These are phyloP conservation scores for Drosophila neotestacea DNA, from an alignment of 2,888 invertebrate genomes.

Conservation along the genomic window DNA sequence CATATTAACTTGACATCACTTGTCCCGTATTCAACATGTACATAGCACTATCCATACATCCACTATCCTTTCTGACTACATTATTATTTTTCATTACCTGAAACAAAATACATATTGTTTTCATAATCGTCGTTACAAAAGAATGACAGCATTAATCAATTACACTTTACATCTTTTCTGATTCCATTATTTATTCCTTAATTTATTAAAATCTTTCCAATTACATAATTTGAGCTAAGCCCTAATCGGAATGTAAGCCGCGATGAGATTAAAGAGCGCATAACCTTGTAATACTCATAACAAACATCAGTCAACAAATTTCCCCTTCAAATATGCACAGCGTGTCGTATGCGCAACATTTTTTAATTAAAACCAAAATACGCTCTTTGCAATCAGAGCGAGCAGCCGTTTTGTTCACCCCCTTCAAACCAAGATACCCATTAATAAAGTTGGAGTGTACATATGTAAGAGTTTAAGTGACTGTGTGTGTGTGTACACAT, in stretches of 20 bases:
- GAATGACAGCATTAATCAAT: neutral
- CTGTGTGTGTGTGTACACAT: slow-evolving; percentile 38
- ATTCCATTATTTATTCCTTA: neutral
- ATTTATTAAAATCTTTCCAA: slow-evolving; percentile 25
- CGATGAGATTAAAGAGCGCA: slow-evolving; percentile 39
- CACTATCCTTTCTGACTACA: no score
- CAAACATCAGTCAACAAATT: slow-evolving; percentile 46
- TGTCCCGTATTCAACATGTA: no score
- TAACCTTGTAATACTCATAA: slow-evolving; percentile 50
- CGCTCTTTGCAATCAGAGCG: slow-evolving; percentile 53
- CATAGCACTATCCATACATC: no score
- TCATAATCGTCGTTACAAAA: neutral
- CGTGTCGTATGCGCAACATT: slow-evolving; percentile 70
- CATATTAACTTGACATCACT: no score
- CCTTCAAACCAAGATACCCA: neutral
- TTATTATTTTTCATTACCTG: neutral
- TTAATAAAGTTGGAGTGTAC: slow-evolving; percentile 48
- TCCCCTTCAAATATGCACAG: slow-evolving; percentile 49
- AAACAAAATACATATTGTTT: neutral
- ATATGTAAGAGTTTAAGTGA: neutral
- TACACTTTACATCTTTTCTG: neutral
- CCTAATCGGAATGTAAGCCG: slow-evolving; percentile 32
- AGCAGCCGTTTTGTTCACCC: neutral
- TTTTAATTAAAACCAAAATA: slow-evolving; percentile 70
- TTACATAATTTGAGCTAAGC: slow-evolving; percentile 56